A percentile compares a stretch with the other conserved stretches of the same genome.
These are phyloP conservation scores for Sylvilagus floridanus DNA, from an alignment of 2,797 vertebrate species.

Conservation along the genomic window DNA sequence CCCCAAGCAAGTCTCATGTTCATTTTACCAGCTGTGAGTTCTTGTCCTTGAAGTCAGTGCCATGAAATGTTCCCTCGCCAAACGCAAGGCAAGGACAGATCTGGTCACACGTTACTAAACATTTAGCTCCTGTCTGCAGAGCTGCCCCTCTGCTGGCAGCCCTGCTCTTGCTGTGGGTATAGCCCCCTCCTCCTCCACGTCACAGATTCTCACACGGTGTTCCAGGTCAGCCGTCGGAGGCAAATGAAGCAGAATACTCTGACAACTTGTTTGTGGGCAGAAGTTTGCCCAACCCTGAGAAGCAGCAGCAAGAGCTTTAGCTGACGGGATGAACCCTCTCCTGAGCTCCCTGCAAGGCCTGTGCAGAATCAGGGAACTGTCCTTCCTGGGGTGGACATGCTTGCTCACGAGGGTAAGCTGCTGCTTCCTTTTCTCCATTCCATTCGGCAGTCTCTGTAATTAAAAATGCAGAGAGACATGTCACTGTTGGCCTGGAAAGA, in stretches of 20 bases:
- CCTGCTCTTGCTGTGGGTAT: not conserved
- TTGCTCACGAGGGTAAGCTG: not conserved
- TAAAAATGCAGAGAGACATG: conserved; percentile 16
- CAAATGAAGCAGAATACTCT: not conserved
- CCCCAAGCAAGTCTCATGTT: not conserved
- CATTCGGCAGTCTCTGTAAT: not conserved
- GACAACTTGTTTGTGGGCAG: not conserved
- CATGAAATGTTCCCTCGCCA: not conserved
- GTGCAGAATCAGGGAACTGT: no score
- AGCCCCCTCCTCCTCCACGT: not conserved
- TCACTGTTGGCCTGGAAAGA: not conserved
- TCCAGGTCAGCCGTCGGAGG: not conserved
- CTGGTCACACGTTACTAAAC: not conserved
- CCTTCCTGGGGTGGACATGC: not conserved
- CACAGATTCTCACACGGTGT: not conserved
- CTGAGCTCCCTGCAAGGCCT: not conserved
- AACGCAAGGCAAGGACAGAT: not conserved
- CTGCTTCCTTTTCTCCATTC: not conserved
- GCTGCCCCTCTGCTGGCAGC: not conserved
- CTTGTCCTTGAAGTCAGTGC: not conserved
- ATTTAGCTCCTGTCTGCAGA: not conserved
- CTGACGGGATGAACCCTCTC: not conserved
- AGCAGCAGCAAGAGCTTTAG: not conserved
- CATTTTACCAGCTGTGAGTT: not conserved
- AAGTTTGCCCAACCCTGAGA: not conserved